Base-by-base conservation (phyloP, 2,888 invertebrate genomes). In the Octonoba sinensis region DNA sequence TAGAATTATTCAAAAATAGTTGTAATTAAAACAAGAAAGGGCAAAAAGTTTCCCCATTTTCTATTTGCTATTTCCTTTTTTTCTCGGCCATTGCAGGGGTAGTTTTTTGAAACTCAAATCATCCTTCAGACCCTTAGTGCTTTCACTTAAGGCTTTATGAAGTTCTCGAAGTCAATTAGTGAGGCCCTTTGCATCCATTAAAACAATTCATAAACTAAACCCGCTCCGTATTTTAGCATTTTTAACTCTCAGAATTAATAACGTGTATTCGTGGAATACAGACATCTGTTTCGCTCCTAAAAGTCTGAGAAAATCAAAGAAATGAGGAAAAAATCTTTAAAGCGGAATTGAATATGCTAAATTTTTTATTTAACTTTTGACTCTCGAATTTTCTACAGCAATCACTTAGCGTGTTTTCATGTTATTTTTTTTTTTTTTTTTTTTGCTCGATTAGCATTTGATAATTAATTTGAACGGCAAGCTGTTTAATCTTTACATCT, bases 381-480 rank as follows among this genome's bases (percentile, higher is more conserved):
- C 59, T 70, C 72, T 72, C 64, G 70, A 51, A 77, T 62, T 54
- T 46, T 64, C 70, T 60, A 64, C 44, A 49, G 54, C 64, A 64
- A 18, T 70, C 54, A 64, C 57, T 64, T 70, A 62, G 69, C 46
- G 56, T 70, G 62, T 56, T 77, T 77, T 70, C 56, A 16, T n/a
- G 59, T 54, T 56, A 22, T 76, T 70, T 75, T 75, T 64, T 77
- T 8, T 44, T 76, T 70, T 75, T 75, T 64, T 77, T 8, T 44
- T 60, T 49, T 51, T 22, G 62, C 56, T 18, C 47, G 77, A 77
- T 77, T 77, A 77, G 70, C 77, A 77, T 77, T 70, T 62, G 69
- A 77, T 77, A 70, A 77, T 77, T 77, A 70, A 70, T 70, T 77
- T 70, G 77, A 64, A 77, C 62, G 64, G 64, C 64, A 70, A 70